Conservation (phyloP, 2,888 invertebrate genomes). For the Iselma pallidipennis region DNA sequence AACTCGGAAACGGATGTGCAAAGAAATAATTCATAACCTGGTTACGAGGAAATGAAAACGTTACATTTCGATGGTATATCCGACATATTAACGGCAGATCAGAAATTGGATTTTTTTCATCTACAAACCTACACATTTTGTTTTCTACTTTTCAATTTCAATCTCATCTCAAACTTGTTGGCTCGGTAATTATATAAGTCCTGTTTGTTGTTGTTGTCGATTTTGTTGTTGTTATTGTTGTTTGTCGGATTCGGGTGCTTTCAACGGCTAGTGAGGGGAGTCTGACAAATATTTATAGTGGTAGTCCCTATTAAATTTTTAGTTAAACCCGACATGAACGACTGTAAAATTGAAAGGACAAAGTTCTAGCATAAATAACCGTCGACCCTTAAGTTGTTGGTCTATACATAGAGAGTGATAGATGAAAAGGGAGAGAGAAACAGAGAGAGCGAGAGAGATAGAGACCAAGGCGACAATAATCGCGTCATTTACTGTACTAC, state of each 20-base stretch:
- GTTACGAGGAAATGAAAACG: slow-evolving; percentile 33
- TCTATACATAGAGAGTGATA: slow-evolving; percentile 11
- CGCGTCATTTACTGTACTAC: slow-evolving; percentile 30
- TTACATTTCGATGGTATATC: slow-evolving; percentile 27
- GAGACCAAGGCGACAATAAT: slow-evolving; percentile 28
- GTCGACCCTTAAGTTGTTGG: slow-evolving; percentile 9
- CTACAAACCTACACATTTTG: background rate
- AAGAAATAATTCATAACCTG: slow-evolving; percentile 39
- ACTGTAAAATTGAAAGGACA: slow-evolving; percentile 36
- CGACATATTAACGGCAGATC: slow-evolving; percentile 26
- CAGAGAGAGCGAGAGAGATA: slow-evolving; percentile 14
- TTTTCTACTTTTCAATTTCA: background rate
- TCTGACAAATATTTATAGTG: background rate
- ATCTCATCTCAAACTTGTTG: background rate
- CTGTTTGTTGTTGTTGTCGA: background rate
- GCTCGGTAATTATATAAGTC: background rate
- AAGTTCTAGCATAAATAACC: slow-evolving; percentile 34
- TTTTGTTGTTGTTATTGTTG: too few species aligned
- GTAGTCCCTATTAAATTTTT: slow-evolving; percentile 24
- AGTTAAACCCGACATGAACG: slow-evolving; percentile 25
- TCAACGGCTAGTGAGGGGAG: background rate
- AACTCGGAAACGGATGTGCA: slow-evolving; percentile 36
- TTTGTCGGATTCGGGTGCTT: too few species aligned
- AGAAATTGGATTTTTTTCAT: slow-evolving; percentile 15
- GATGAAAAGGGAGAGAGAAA: slow-evolving; percentile 13